Conservation (phyloP, 2,797 vertebrate genomes). For the Tarsius wallacei region DNA sequence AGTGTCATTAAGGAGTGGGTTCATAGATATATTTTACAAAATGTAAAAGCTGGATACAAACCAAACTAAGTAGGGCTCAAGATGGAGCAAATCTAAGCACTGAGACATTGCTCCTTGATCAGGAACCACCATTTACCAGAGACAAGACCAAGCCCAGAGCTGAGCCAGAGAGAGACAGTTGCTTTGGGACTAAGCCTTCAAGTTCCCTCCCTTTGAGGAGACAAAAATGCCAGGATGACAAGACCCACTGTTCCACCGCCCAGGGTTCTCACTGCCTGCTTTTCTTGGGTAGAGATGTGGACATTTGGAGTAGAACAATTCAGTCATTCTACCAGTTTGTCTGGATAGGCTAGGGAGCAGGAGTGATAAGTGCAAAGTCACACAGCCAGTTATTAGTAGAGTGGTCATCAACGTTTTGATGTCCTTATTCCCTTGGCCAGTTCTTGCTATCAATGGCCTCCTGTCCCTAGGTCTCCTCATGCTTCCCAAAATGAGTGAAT, state of each 20-base stretch:
- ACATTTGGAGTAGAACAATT: slow-evolving; percentile 1
- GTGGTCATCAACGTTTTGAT: neutral
- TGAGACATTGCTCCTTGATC: neutral
- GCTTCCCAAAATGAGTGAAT: slow-evolving; percentile 57
- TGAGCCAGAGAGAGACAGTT: neutral
- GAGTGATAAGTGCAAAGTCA: neutral
- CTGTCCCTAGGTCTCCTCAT: slow-evolving; percentile 6
- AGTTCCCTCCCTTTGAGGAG: neutral
- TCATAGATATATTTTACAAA: neutral
- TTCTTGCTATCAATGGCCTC: neutral
- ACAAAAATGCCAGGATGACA: neutral
- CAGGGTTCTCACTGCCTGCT: neutral
- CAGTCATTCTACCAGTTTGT: neutral
- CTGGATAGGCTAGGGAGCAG: neutral
- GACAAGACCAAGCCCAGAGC: neutral
- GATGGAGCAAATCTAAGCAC: neutral
- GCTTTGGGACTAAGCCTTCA: neutral
- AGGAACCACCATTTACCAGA: neutral
- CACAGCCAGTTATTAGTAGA: neutral
- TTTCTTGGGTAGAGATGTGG: neutral
- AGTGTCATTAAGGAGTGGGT: neutral
- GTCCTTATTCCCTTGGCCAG: neutral
- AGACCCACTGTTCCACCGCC: neutral
- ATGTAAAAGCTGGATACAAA: neutral
- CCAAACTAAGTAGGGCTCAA: neutral